Base-by-base conservation (phyloP, 2,888 invertebrate genomes). In the Cheilosia soror region DNA sequence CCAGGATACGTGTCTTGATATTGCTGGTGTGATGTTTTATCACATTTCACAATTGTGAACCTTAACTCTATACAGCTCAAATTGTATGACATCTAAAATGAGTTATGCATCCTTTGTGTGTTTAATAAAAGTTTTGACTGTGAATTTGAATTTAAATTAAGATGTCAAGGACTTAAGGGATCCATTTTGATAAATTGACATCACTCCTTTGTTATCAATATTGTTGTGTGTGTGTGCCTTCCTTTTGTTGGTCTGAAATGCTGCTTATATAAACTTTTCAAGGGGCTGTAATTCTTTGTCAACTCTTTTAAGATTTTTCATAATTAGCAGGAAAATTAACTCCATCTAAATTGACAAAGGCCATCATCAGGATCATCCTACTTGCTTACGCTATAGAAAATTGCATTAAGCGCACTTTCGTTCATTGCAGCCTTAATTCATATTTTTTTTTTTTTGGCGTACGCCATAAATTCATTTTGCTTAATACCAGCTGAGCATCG, bases 1-100 rank as follows among this genome's bases (percentile, higher is more conserved):
- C n/a, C 29, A 15, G 47, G 29, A 65, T 65, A 65, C 33, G 62
- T 65, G 37, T 33, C 13, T 37, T 65, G 51, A 51, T 65, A 25
- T 33, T 51, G 7, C 20, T 7, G 9, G 37, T 11, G 25, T 37
- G 40, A 40, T 40, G 40, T 13, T 58, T 40, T 40, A n/a, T 25
- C 25, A 27, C 25, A 27, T 44, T 47, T 20, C 2, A 47, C 47
- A 47, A 20, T 20, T 5, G 47, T 47, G 47, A 44, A 44, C 25
- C 25, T 33, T 9, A 33, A 9, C 25, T 15, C 25, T 69, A 15
- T 5, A 37, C 29, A 31, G n/a, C 31, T 42, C 29, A 47, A 13
- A 6, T n/a, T 57, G 44, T 57, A 31, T n/a, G 63, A 13, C 4
- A 25, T 25, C 25, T 13, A 13, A 27, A 51, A 51, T 33, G 40